Base-by-base conservation (phyloP, 2,797 vertebrate species). In the Poecilia gillii region DNA sequence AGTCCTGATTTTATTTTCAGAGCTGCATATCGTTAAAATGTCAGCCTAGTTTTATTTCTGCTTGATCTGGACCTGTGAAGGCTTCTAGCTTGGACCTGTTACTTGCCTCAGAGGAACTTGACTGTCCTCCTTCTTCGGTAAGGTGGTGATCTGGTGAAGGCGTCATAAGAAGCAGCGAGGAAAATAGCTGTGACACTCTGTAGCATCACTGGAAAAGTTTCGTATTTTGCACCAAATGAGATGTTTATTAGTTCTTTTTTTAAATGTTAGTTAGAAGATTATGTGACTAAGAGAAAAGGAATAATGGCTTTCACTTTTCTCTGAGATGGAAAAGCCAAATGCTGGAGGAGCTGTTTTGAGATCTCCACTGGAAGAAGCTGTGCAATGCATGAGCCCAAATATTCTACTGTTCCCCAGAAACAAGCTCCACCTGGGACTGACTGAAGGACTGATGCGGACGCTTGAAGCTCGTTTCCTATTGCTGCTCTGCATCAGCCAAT, bases 351-450 rank as follows among this genome's bases (percentile, higher is more conserved):
- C 87, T 87, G 86, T 91, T 92, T 79, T 72, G 81, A 91, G 76
- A 82, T 90, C 92, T 95, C 95, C 94, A 94, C 80, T 79, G 89
- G 85, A 95, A 96, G 96, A 87, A 93, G 96, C 95, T 95, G 97
- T 99, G 97, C 97, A 98, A 98, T 99, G 97, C 97, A 96, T 97
- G 96, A 95, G 68, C 95, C 96, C 93, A 95, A 92, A 82, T 86
- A 86, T 55, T 28, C 90, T 93, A 90, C 93, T 95, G 93, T 90
- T 91, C 36, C 75, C 33, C 74, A 82, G 75, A 53, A 68, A 72
- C 59, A 81, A 64, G 79, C 86, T 84, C 81, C 75, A 87, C 76
- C 81, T 79, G 78, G 76, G 92, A 89, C 93, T 81, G 85, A 92
- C 92, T 88, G 94, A 91, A 93, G 94, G 90, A 92, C 84, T 0